Evolutionary conservation across 2,888 invertebrate species (phyloP), one percentile per base, ranked within the genome.

Genomic region (Arge pagana): DNA sequence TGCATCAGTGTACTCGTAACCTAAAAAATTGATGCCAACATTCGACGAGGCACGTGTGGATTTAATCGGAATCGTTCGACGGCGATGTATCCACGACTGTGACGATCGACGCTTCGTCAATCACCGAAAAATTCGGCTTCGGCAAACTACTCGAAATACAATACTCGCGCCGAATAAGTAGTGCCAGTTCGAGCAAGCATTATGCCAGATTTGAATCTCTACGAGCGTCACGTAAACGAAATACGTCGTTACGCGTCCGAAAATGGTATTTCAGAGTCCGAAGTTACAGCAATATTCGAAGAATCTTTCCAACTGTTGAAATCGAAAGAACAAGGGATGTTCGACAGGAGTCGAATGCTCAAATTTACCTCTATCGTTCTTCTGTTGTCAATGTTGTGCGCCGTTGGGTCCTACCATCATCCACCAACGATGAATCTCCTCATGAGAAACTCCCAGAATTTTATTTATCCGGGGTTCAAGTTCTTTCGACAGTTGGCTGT

Each of bases 381-480:
- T 74, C 41, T 68, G 18, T 67, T 78, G 23, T 62, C 81, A 50
- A 59, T 76, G 42, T 69, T 80, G 48, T 78, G 79, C 66, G 37
- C 56, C 10, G 62, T 79, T 58, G 57, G 79, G 54, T 64, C 80
- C 40, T 79, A 80, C 61, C 81, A 85, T 64, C 84, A 83, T 66
- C 85, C 84, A 67, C 80, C 83, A 16, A 82, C 87, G 8, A 85
- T 86, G 56, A 85, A 83, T 70, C 80, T 84, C 60, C 76, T 89
- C 58, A 77, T 88, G 60, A 83, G 89, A 71, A 86, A 88, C 76
- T 79, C 90, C 18, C 90, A 92, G 75, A 87, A 88, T 53, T 85
- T 85, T 63, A 89, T 93, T 61, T 90, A 93, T 79, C 92, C 92
- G 7, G 87, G 87, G 8, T 82, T 93, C 76, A 85, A 87, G 64